These are phyloP conservation scores for Lasiurus cinereus DNA, from an alignment of 2,113 vertebrate genomes.

Conservation along the genomic window DNA sequence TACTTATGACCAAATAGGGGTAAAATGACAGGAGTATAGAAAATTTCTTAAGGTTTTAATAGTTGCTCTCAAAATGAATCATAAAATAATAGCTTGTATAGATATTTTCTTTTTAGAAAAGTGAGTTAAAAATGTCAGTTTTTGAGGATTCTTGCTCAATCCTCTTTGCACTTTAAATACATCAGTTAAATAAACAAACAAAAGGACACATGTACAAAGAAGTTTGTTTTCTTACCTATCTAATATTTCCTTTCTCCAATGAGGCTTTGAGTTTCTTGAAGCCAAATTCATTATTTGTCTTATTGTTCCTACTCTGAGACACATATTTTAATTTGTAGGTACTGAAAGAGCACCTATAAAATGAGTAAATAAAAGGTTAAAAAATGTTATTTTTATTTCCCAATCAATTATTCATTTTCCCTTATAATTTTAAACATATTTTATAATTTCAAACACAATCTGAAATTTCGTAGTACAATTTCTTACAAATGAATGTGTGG, in stretches of 20 bases:
- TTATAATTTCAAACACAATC: not conserved
- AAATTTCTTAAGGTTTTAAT: not conserved
- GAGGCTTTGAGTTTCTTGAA: not conserved
- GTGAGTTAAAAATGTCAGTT: not conserved
- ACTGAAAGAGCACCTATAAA: not conserved
- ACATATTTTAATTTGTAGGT: not conserved
- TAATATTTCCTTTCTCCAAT: not conserved
- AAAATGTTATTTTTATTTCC: not conserved
- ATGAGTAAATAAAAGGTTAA: not conserved
- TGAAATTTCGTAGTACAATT: not conserved
- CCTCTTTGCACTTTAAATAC: not conserved
- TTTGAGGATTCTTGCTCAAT: conserved; percentile 4
- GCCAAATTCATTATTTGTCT: not conserved
- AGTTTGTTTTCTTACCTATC: not conserved
- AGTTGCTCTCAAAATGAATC: not conserved
- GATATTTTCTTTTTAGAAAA: conserved; percentile 8
- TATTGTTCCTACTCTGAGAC: not conserved
- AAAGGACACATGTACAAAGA: not conserved
- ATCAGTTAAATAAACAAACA: not conserved
- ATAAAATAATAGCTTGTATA: not conserved
- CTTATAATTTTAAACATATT: not conserved
- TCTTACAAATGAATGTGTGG: not conserved
- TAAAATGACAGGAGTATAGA: not conserved
- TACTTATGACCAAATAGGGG: not conserved
- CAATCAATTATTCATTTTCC: not conserved